phyloP scores from a whole-genome alignment of 2,113 vertebrate species.

The Peromyscus maniculatus region DNA sequence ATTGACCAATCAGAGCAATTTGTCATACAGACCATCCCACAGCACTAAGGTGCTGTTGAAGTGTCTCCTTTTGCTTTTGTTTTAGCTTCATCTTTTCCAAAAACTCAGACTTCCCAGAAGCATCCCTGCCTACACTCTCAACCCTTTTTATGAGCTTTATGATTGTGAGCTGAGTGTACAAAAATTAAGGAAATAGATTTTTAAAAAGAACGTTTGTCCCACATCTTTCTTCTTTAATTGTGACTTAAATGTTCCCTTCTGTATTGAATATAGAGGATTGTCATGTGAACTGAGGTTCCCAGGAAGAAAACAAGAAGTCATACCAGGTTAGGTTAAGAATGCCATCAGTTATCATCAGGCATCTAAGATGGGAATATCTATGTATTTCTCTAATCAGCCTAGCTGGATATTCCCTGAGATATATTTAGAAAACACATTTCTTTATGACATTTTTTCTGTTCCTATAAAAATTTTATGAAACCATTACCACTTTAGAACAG shows the following conservation, averaged over 20 bases:
- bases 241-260: neutral
- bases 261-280: neutral
- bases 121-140: neutral
- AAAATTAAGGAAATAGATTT: neutral
- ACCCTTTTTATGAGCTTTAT: neutral
- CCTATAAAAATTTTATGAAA: neutral
- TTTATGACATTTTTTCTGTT: neutral
- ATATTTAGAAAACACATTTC: neutral
- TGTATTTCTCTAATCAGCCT: neutral
- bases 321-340: neutral
- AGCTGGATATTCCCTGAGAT: neutral
- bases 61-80: neutral
- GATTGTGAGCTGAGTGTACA: neutral
- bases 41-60: neutral
- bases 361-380: neutral
- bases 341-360: neutral
- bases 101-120: neutral
- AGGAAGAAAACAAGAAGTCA: neutral
- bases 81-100: neutral
- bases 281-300: neutral
- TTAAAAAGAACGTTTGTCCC: neutral
- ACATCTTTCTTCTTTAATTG: neutral
- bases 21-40: no score
- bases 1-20: no score
- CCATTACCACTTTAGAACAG: neutral